Percentiles rank a stretch among this genome's conserved stretches.
Evolutionary conservation across 2,888 invertebrate species (phyloP).

Genomic region (Drosophila differens): DNA sequence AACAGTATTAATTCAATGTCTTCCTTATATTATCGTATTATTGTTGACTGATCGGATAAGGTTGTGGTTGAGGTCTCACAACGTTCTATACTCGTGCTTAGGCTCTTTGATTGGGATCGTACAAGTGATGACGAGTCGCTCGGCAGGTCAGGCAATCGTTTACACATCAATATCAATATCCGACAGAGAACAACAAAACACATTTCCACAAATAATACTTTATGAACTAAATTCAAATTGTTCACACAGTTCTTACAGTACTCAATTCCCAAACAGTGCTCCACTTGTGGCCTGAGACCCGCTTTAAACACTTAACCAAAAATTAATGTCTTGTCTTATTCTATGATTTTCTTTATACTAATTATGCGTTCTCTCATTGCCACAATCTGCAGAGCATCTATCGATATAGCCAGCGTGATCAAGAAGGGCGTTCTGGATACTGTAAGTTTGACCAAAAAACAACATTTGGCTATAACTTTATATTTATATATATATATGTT

Average conservation of each 20-base stretch:
- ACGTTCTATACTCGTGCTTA: conserved; percentile 87
- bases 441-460: conserved; percentile 86
- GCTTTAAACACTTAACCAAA: conserved; percentile 50
- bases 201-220: conserved; percentile 25
- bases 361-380: conserved; percentile 12
- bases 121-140: conserved; percentile 96
- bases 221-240: conserved; percentile 5
- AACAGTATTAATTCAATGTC: conserved; percentile 59
- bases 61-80: conserved; percentile 87
- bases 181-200: conserved; percentile 11
- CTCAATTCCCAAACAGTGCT: conserved; percentile 27
- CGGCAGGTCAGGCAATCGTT: conserved; percentile 90
- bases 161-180: conserved; percentile 26
- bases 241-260: conserved; percentile 23
- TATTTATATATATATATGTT: background rate
- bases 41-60: conserved; percentile 82
- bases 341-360: background rate
- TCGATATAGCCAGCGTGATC: conserved; percentile 90
- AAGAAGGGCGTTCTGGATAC: conserved; percentile 90
- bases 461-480: too few relatives aligned
- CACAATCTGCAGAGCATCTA: conserved; percentile 87
- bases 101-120: conserved; percentile 96
- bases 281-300: conserved; percentile 36
- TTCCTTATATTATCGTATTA: conserved; percentile 54
- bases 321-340: background rate